A percentile compares a stretch with the other conserved stretches of the same genome.
Conservation (phyloP, 2,797 vertebrate genomes). For the Discoglossus pictus region DNA sequence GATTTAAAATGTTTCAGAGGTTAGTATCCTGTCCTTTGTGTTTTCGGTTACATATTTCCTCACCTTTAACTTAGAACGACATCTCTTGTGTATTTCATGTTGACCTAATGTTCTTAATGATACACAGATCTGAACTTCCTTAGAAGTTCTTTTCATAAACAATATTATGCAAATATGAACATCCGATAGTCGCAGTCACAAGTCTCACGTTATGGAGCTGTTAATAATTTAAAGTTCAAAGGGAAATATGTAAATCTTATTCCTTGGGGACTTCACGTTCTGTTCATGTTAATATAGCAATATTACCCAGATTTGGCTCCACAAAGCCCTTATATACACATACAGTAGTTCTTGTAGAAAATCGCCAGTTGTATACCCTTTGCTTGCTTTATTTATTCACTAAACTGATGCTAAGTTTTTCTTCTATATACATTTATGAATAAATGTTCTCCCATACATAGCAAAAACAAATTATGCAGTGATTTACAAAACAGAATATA, state of each 20-base stretch:
- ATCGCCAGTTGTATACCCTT: no score
- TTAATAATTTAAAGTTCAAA: slow-evolving; percentile 41
- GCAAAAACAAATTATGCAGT: no score
- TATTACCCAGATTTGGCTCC: slow-evolving; percentile 4
- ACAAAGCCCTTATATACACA: neutral
- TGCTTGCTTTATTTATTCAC: no score
- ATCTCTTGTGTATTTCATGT: slow-evolving; percentile 15
- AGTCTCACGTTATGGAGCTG: slow-evolving; percentile 13
- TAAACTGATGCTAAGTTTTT: no score
- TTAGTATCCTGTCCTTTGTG: neutral
- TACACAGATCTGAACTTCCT: slow-evolving; percentile 24
- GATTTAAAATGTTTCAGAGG: neutral
- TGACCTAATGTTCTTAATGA: slow-evolving; percentile 21
- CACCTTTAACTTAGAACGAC: slow-evolving; percentile 16
- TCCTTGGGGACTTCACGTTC: slow-evolving; percentile 16
- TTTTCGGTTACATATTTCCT: slow-evolving; percentile 3
- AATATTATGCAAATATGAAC: slow-evolving; percentile 40
- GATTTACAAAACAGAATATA: no score
- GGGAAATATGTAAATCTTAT: slow-evolving; percentile 30
- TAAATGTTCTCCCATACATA: no score
- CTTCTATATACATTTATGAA: no score
- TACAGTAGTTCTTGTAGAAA: no score
- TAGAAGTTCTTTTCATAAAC: slow-evolving; percentile 33
- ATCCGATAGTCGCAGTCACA: slow-evolving; percentile 26
- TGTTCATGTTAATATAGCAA: slow-evolving; percentile 16